Conservation (phyloP, 2,113 vertebrate species). For the Epinephelus lanceolatus region DNA sequence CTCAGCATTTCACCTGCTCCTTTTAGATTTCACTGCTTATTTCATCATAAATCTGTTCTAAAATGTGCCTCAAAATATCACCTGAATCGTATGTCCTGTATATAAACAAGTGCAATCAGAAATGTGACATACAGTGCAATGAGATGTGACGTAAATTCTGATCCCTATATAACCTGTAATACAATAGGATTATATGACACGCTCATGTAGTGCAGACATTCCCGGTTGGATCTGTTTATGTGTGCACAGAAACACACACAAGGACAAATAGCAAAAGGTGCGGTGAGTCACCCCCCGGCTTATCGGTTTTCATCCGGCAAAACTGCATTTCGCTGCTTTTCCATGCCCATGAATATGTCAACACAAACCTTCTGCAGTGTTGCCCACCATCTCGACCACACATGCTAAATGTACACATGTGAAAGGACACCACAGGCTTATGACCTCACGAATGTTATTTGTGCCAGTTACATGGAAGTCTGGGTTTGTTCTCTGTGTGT, state of each 20-base stretch:
- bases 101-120: neutral
- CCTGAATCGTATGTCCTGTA: neutral
- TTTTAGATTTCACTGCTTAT: neutral
- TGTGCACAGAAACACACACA: conserved; percentile 4
- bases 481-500: conserved; percentile 10
- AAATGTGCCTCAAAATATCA: neutral
- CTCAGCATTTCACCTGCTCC: neutral
- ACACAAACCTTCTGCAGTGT: conserved; percentile 17
- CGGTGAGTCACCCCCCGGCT: conserved; percentile 43
- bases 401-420: conserved; percentile 24
- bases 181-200: conserved; percentile 13
- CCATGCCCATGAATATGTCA: conserved; percentile 30
- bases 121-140: neutral
- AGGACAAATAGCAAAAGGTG: conserved; percentile 44
- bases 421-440: conserved; percentile 36
- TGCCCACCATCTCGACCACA: conserved; percentile 16
- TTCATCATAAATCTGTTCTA: neutral
- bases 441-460: conserved; percentile 34
- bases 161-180: conserved; percentile 3
- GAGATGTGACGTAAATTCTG: neutral
- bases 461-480: conserved; percentile 25
- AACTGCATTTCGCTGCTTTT: conserved; percentile 10
- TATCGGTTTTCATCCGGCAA: conserved; percentile 25
- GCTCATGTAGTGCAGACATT: conserved; percentile 13
- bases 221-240: conserved; percentile 14